Base-by-base conservation (phyloP, 2,797 vertebrate genomes). In the Takifugu ocellatus region DNA sequence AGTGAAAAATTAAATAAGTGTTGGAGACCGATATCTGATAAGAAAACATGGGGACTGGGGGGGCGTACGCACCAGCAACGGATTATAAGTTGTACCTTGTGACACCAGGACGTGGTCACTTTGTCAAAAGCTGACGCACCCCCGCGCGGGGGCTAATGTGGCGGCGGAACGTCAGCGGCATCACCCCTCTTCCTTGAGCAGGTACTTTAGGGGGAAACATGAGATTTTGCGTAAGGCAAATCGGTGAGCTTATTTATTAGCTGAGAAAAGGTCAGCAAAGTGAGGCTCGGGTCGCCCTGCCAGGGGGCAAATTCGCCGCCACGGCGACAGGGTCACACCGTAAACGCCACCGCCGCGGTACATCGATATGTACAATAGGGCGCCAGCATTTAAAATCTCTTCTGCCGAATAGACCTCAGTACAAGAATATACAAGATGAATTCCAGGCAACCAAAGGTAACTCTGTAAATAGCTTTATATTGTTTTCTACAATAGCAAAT, bases 201-300 rank as follows among this genome's bases (percentile, higher is more conserved):
- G 77, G 49, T 80, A 84, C 67, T 84, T 84, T 79, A 60, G 70
- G 75, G 76, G 54, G 75, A 65, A 85, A 82, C 81, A 77, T 87
- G 77, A 84, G 74, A 81, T 81, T 39, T 39, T 69, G 83, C 87
- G 90, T 90, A 92, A 93, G 91, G 88, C 92, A 90, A 92, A 88
- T 89, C 83, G 83, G 85, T 91, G 88, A 90, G 87, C 90, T 89
- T 91, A 92, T 90, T 86, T 79, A 88, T 90, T 75, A 87, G 83
- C 80, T 87, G 79, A 87, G 73, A 36, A 75, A 78, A 81, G 66
- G 82, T 85, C 79, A 84, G 82, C 78, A 31, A 72, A 75, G 77
- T 83, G 84, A 81, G 84, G 83, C 71, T 84, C 72, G 33, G 72
- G 75, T 78, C 56, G 25, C 75, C 79, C 79, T 67, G 59, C 31